Conservation (phyloP, 2,797 vertebrate genomes). For the Brotula barbata region DNA sequence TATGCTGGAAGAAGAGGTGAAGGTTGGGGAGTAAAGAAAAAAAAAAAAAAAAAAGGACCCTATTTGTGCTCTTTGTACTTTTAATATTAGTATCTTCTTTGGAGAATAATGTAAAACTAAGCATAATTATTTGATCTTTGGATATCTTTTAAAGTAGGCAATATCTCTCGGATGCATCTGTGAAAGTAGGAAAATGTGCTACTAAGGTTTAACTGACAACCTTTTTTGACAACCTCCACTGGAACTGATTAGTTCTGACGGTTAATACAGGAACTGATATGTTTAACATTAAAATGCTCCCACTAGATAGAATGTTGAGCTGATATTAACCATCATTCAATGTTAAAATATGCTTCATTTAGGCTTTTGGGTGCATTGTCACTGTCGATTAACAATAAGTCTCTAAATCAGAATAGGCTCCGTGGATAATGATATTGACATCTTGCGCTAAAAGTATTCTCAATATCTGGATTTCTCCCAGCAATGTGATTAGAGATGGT, state of each 20-base stretch:
- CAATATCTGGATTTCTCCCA: no score
- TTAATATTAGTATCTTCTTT: constrained; percentile 45
- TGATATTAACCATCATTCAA: constrained; percentile 15
- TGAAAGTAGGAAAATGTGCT: constrained; percentile 10
- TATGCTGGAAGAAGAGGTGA: constrained; percentile 53
- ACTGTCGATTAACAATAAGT: no score
- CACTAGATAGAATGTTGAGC: not conserved
- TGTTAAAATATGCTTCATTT: constrained; percentile 11
- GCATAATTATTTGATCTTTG: constrained; percentile 35
- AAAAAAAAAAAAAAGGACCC: constrained; percentile 13
- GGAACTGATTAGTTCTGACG: constrained; percentile 4
- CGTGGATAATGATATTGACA: no score
- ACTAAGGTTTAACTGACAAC: constrained; percentile 2
- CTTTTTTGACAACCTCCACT: constrained; percentile 1
- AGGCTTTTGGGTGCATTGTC: not conserved
- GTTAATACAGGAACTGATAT: constrained; percentile 16
- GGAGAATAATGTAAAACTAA: constrained; percentile 29
- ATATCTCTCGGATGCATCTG: constrained; percentile 7
- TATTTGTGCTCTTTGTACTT: constrained; percentile 41
- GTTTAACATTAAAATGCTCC: not conserved
- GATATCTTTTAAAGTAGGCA: constrained; percentile 29
- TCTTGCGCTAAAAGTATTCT: not conserved
- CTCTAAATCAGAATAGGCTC: no score
- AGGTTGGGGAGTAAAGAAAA: constrained; percentile 34
- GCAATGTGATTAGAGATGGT: no score